Evolutionary conservation across 2,113 vertebrate genomes (phyloP).

Genomic region (Cynoglossus semilaevis): DNA sequence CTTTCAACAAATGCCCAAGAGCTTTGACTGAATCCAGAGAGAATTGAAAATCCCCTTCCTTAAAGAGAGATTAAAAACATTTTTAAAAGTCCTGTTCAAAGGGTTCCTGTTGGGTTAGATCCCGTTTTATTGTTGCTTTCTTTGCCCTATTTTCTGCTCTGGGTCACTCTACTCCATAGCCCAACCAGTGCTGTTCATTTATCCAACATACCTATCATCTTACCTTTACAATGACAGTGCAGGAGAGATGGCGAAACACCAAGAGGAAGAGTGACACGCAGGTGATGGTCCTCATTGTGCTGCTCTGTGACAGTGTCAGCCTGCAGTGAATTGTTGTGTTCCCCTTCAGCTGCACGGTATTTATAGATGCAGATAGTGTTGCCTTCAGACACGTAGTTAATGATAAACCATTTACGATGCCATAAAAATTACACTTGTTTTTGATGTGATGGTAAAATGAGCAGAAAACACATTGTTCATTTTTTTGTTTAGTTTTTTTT

Average conservation of each 20-base stretch:
- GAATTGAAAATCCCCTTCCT: slow-evolving; percentile 1
- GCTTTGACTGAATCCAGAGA: slow-evolving; percentile 16
- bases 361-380: slow-evolving; percentile 14
- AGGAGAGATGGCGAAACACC: slow-evolving; percentile 8
- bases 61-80: neutral
- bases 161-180: neutral
- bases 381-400: slow-evolving; percentile 2
- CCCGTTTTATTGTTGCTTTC: too few species aligned
- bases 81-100: neutral
- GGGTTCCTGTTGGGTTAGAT: too few species aligned
- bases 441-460: neutral
- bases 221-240: slow-evolving; percentile 37
- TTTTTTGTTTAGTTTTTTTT: neutral
- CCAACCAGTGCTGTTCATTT: neutral
- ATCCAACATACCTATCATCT: neutral
- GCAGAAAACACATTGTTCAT: neutral
- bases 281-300: slow-evolving; percentile 30
- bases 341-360: neutral
- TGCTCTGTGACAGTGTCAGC: neutral
- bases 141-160: neutral
- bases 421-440: slow-evolving; percentile 6
- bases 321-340: neutral
- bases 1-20: slow-evolving; percentile 19
- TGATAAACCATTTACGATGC: slow-evolving; percentile 15
- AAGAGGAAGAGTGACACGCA: slow-evolving; percentile 5